Conservation (phyloP, 2,113 vertebrate species). For the Miniopterus natalensis region DNA sequence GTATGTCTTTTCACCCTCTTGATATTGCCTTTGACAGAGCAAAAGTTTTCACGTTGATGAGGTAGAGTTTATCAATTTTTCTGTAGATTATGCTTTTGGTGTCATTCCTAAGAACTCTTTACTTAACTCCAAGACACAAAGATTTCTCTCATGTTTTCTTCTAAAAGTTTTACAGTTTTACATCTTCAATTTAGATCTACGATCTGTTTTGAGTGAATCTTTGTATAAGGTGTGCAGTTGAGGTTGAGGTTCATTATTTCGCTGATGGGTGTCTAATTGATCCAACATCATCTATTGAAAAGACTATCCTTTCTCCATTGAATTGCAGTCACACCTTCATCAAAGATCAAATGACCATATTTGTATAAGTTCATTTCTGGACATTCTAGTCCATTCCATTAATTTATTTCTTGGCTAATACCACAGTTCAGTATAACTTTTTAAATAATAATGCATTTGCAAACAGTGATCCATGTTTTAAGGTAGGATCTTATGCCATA, state of each 20-base stretch:
- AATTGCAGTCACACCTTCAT: neutral
- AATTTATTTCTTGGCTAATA: slow-evolving; percentile 11
- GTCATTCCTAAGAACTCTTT: neutral
- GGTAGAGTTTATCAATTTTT: neutral
- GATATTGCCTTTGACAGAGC: neutral
- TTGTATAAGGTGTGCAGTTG: neutral
- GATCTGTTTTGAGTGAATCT: neutral
- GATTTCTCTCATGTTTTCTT: neutral
- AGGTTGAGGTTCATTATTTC: neutral
- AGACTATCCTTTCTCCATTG: neutral
- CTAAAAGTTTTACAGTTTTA: neutral
- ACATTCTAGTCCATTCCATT: neutral
- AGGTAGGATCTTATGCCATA: neutral
- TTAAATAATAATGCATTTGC: neutral
- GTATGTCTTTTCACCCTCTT: neutral
- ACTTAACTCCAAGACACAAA: neutral
- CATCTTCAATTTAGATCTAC: neutral
- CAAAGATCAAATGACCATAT: neutral
- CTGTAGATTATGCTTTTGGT: neutral
- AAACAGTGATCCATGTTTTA: neutral
- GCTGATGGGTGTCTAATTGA: neutral
- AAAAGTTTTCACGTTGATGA: neutral
- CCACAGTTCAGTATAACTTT: neutral
- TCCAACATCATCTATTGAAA: neutral
- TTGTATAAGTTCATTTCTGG: neutral